Base-by-base conservation (phyloP, 2,888 invertebrate genomes). In the Neoascia interrupta region DNA sequence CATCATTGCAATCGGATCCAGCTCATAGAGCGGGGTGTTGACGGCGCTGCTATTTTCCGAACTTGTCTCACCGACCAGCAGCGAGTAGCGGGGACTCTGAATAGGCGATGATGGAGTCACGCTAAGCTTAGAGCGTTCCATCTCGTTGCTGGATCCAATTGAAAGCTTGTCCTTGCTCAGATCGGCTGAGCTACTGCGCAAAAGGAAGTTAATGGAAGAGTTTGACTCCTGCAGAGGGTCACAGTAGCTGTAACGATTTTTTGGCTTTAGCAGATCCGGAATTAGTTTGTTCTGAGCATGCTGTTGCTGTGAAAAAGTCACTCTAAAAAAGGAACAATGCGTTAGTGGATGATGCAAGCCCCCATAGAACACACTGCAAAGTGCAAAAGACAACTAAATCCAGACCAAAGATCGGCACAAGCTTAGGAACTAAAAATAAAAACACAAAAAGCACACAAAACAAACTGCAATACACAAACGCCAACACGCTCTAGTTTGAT, bases 1-100 rank as follows among this genome's bases (percentile, higher is more conserved):
- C 39, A 85, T 61, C 86, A 87, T 86, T 15, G 72, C 63, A 49
- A 87, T 75, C 0, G 88, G 86, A 56, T 89, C 88, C 83, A 88
- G 84, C 72, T 89, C 89, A 76, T 87, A 88, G 36, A 88, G 86
- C 3, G 89, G 89, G 2, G 89, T 89, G 81, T 86, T 88, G 2
- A 88, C 86, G 1, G 88, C 86, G 28, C 88, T 88, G 79, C 89
- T 89, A 56, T 88, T 88, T 66, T 88, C 89, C 1, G 89, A 89
- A 70, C 88, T 88, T 16, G 88, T 89, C 34, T 89, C 89, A 49
- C 88, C 88, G 18, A 88, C 83, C 45, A 89, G 82, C 75, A 89
- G 72, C n/a, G 89, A 89, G 76, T 89, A 89, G 1, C 88, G 85
- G n/a, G 89, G 89, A 82, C 88, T 88, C 74, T 86, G 86, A 10